Percentiles rank a stretch among this genome's conserved stretches.
These are phyloP conservation scores for Prunella strophiata DNA, from an alignment of 2,797 vertebrate species.

Conservation along the genomic window DNA sequence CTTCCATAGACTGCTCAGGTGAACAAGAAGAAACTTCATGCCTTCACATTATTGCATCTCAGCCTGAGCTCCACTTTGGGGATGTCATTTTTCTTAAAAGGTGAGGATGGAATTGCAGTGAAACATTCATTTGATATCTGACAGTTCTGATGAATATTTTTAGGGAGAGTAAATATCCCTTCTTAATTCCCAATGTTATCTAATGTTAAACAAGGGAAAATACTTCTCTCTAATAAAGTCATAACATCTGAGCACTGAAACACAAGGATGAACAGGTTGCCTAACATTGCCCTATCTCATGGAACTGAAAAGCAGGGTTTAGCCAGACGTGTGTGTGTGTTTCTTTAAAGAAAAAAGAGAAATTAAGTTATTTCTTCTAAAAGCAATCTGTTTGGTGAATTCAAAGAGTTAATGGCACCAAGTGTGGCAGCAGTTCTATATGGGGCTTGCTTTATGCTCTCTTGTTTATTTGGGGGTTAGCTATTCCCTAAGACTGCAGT, in stretches of 20 bases:
- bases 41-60: background rate
- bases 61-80: background rate
- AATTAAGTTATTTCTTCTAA: background rate
- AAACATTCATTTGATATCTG: background rate
- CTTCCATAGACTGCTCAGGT: background rate
- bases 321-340: background rate
- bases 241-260: background rate
- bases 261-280: background rate
- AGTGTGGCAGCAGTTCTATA: background rate
- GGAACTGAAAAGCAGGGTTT: background rate
- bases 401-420: background rate
- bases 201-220: background rate
- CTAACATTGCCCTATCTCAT: background rate
- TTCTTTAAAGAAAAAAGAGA: background rate
- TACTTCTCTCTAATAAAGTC: background rate
- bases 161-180: background rate
- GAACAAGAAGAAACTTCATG: background rate
- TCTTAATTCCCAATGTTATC: background rate
- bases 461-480: background rate
- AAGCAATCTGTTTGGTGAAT: fast-evolving
- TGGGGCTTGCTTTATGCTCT: background rate
- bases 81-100: background rate
- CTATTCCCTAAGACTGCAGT: background rate
- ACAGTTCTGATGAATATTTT: background rate
- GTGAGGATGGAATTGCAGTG: background rate